Conservation (phyloP, 2,113 vertebrate species). For the Eleginops maclovinus region DNA sequence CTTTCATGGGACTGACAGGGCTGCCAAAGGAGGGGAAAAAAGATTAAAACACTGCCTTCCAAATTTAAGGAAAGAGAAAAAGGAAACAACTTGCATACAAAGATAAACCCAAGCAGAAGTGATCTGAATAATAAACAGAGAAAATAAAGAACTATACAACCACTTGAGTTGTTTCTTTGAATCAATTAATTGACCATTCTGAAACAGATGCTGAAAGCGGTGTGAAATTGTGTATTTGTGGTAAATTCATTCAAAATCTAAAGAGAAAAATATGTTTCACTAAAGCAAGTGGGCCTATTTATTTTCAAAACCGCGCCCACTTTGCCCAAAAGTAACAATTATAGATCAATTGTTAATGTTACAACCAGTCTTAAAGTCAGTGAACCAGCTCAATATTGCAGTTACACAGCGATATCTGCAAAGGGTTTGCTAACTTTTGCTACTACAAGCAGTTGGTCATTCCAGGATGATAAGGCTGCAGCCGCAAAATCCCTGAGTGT, state of each 20-base stretch:
- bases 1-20: slow-evolving; percentile 55
- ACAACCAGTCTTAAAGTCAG: too few species aligned
- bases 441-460: not conserved
- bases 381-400: not conserved
- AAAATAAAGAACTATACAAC: not conserved
- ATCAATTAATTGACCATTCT: not conserved
- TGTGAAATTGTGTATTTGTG: not conserved
- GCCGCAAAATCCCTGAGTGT: not conserved
- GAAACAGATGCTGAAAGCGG: not conserved
- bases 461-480: not conserved
- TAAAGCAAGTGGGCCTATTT: not conserved
- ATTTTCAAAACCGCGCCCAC: too few species aligned
- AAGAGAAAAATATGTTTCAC: not conserved
- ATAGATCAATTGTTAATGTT: too few species aligned
- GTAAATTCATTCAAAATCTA: slow-evolving; percentile 12
- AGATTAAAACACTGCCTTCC: slow-evolving; percentile 24
- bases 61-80: slow-evolving; percentile 23
- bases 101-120: slow-evolving; percentile 10
- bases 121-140: not conserved
- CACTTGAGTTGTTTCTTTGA: slow-evolving; percentile 4
- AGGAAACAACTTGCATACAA: slow-evolving; percentile 21
- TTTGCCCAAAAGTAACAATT: too few species aligned
- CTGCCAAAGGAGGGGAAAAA: slow-evolving; percentile 45
- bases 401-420: not conserved
- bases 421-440: not conserved